These are phyloP conservation scores for Philypnodon macrostomus DNA, from an alignment of 2,797 vertebrate genomes.

Conservation along the genomic window DNA sequence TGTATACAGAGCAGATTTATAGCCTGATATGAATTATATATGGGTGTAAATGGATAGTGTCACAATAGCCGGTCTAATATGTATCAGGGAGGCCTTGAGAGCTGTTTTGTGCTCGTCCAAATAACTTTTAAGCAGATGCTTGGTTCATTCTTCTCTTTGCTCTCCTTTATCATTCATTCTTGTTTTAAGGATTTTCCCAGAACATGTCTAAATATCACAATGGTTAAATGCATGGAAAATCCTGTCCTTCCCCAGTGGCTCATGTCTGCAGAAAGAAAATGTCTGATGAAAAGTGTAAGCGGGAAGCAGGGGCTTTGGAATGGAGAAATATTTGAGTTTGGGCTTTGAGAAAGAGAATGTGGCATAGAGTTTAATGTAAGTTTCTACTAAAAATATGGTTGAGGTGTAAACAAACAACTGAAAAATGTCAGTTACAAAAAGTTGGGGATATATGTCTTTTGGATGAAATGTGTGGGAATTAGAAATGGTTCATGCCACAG, in stretches of 20 bases:
- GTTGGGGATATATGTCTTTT: too few relatives aligned
- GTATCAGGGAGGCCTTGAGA: conserved; percentile 45
- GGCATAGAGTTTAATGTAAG: too few relatives aligned
- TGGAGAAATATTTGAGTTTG: conserved; percentile 48
- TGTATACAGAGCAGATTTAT: conserved; percentile 62
- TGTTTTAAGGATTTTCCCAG: conserved; percentile 39
- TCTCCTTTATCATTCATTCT: conserved; percentile 12
- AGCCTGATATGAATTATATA: conserved; percentile 69
- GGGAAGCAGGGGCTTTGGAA: conserved; percentile 36
- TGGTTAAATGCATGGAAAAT: conserved; percentile 67
- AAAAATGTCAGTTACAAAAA: too few relatives aligned
- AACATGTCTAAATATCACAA: conserved; percentile 49
- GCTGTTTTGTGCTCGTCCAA: conserved; percentile 14
- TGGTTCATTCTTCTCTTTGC: not conserved
- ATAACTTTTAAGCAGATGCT: conserved; percentile 32
- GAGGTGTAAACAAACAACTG: too few relatives aligned
- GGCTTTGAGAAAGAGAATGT: conserved; percentile 22
- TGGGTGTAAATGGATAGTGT: conserved; percentile 72
- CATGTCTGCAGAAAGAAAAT: conserved; percentile 47
- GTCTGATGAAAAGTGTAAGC: conserved; percentile 50
- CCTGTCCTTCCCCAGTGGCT: conserved; percentile 58
- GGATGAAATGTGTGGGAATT: too few relatives aligned
- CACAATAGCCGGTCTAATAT: conserved; percentile 71
- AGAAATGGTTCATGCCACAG: too few relatives aligned
- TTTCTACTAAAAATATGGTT: too few relatives aligned